Conservation (phyloP, 2,797 vertebrate species). For the Chelmon rostratus region DNA sequence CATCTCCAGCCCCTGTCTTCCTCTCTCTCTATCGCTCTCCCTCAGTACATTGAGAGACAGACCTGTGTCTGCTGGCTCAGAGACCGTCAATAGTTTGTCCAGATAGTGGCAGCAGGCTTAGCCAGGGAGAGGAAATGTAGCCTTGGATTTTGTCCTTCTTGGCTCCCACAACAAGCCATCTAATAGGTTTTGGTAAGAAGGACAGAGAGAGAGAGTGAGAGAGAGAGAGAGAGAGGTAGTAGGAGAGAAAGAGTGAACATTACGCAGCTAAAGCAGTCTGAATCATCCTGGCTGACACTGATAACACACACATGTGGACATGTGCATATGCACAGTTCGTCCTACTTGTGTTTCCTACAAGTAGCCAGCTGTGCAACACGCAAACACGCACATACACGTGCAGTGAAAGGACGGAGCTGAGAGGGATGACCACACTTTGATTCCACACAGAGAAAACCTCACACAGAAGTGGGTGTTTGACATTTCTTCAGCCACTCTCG, state of each 20-base stretch:
- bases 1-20: slow-evolving; percentile 60
- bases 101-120: slow-evolving; percentile 77
- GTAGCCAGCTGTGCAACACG: background rate
- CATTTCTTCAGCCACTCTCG: slow-evolving; percentile 49
- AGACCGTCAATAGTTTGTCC: slow-evolving; percentile 75
- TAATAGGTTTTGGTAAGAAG: slow-evolving; percentile 54
- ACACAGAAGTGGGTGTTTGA: slow-evolving; percentile 31
- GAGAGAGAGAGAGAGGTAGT: slow-evolving; percentile 1
- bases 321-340: slow-evolving; percentile 9
- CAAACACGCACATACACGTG: background rate
- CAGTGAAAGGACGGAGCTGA: background rate
- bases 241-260: slow-evolving; percentile 36
- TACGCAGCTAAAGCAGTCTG: slow-evolving; percentile 43
- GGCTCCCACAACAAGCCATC: slow-evolving; percentile 55
- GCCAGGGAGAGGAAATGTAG: slow-evolving; percentile 73
- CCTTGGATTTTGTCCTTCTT: slow-evolving; percentile 60
- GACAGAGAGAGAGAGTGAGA: slow-evolving; percentile 16
- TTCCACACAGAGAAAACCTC: slow-evolving; percentile 16
- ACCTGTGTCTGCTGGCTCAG: slow-evolving; percentile 66
- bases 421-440: slow-evolving; percentile 22
- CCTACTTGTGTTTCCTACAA: slow-evolving; percentile 8
- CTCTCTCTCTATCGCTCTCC: slow-evolving; percentile 64
- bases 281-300: slow-evolving; percentile 53
- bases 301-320: slow-evolving; percentile 37
- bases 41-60: slow-evolving; percentile 70